Percentiles rank a stretch among this genome's conserved stretches.
These are phyloP conservation scores for Calypte anna DNA, from an alignment of 2,113 vertebrate species.

Conservation along the genomic window DNA sequence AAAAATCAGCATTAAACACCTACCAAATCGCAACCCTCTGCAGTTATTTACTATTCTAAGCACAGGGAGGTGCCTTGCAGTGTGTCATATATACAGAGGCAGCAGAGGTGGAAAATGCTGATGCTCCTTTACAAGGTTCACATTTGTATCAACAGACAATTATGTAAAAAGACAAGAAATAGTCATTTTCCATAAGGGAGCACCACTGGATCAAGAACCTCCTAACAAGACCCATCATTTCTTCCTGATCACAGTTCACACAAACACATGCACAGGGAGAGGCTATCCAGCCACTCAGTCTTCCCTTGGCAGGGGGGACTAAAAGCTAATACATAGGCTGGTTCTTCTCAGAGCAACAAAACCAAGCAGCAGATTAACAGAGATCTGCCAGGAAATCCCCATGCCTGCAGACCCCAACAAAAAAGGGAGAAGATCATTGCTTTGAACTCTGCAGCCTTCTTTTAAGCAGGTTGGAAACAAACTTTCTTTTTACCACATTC, in stretches of 20 bases:
- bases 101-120: background rate
- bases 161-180: background rate
- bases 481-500: background rate
- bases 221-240: background rate
- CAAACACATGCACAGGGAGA: accelerated
- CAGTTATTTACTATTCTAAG: background rate
- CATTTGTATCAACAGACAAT: background rate
- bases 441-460: background rate
- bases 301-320: background rate
- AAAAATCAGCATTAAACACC: background rate
- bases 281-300: background rate
- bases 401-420: background rate
- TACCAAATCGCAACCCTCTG: background rate
- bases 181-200: accelerated
- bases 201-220: background rate
- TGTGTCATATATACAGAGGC: background rate
- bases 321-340: background rate
- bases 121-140: background rate
- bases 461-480: background rate
- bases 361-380: background rate
- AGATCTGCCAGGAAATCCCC: background rate
- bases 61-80: background rate
- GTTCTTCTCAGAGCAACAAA: background rate
- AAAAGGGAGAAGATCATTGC: background rate
- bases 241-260: background rate